Conservation (phyloP, 2,888 invertebrate species). For the Plebejus argus region DNA sequence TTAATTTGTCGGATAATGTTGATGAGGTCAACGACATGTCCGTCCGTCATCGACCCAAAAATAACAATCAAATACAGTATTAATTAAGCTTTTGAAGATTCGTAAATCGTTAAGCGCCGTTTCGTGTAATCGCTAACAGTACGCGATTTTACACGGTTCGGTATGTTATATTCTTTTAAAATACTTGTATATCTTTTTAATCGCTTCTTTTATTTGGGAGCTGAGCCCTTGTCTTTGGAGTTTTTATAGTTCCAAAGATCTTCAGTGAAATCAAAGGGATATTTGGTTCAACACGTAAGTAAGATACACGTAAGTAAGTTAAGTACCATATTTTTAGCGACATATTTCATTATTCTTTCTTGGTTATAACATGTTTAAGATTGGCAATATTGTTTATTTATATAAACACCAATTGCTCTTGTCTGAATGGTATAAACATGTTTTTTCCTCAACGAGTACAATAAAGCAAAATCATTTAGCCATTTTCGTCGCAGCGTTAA, state of each 20-base stretch:
- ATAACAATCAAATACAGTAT: constrained; percentile 19
- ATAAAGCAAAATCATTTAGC: constrained; percentile 2
- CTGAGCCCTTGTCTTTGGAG: background rate
- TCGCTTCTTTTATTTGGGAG: background rate
- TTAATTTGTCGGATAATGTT: background rate
- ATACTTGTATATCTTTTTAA: background rate
- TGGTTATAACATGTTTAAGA: background rate
- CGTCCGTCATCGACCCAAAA: constrained; percentile 16
- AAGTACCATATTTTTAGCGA: no score
- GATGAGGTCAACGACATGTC: constrained; percentile 18
- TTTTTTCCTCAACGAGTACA: background rate
- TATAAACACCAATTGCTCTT: background rate
- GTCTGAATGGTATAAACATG: background rate
- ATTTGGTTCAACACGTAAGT: no score
- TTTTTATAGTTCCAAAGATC: no score
- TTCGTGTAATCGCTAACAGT: background rate
- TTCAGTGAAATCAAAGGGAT: no score
- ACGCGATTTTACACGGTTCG: background rate
- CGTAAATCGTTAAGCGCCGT: background rate
- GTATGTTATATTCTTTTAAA: background rate
- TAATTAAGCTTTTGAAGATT: background rate
- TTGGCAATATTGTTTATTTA: background rate
- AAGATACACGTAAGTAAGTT: no score
- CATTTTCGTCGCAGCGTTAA: constrained; percentile 4
- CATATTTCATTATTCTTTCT: background rate